Evolutionary conservation across 2,888 invertebrate genomes (phyloP), one percentile per base, ranked within the genome.

Genomic region (Hypolimnas misippus): DNA sequence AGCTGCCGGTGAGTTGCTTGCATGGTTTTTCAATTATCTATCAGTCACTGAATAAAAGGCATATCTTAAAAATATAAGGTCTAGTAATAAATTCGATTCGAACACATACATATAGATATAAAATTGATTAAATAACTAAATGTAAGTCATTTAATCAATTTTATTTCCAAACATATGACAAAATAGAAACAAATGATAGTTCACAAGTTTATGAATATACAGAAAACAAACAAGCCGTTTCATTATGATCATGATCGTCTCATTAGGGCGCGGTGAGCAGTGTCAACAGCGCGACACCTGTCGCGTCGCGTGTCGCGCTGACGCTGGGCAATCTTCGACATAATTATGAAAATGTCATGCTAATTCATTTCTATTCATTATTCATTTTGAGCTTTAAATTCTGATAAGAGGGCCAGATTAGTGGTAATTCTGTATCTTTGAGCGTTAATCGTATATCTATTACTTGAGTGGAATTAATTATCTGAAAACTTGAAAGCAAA

Each of bases 261-360:
- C 42, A 16, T 42, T 42, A 17, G 8, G 42, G 16, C 3, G 17
- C 7, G 17, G 3, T 17, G 42, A 17, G 4, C 16, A 42, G 17
- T 16, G 3, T 7, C 16, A 8, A 31, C 31, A 10, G 6, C 10
- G 2, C 3, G 42, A 21, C 57, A 57, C 25, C 40, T 42, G 57
- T 21, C 29, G 14, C 25, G 31, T 7, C 55, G 31, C 44, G 44
- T 46, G 21, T 16, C 42, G 42, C 42, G 2, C 10, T 8, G 6
- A 46, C 46, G n/a, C n/a, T 4, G n/a, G 16, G 8, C 17, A 7
- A 17, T 51, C 31, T 50, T 38, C 46, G 12, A 50, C 29, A 38
- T 50, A 17, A 57, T 57, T 58, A 58, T 58, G 40, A 42, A 51
- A 57, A 51, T 51, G 31, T 57, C 19, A 51, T 40, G 57, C 40